Conservation (phyloP, 2,888 invertebrate genomes). For the Rotaria magnacalcarata region DNA sequence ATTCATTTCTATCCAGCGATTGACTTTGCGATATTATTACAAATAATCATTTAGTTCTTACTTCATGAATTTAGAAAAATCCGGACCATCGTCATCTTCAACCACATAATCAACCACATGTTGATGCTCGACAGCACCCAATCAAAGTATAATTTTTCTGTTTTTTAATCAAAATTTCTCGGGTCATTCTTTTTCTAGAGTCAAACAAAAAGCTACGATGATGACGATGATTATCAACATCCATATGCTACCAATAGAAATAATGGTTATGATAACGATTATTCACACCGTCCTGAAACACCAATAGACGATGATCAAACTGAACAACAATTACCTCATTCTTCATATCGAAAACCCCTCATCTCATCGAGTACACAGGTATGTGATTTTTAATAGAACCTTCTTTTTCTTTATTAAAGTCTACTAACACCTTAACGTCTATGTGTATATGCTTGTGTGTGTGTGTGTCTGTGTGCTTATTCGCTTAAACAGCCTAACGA, state of each 20-base stretch:
- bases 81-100: background rate
- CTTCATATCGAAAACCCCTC: background rate
- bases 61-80: background rate
- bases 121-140: background rate
- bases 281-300: background rate
- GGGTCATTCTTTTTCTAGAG: background rate
- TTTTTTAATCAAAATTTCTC: background rate
- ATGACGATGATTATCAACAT: background rate
- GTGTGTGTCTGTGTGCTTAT: background rate
- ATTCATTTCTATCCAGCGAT: too few relatives aligned
- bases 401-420: background rate
- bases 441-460: too few relatives aligned
- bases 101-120: background rate
- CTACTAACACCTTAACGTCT: background rate
- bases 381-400: background rate
- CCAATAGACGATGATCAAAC: background rate
- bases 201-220: background rate
- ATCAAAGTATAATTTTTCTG: background rate
- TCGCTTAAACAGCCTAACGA: background rate
- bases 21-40: too few relatives aligned
- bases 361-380: background rate
- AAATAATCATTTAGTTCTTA: too few relatives aligned
- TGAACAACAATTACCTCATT: background rate
- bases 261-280: background rate
- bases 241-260: background rate